Evolutionary conservation across 1,140 invertebrate genomes (phyloP).

Genomic region (Coboldia fuscipes): DNA sequence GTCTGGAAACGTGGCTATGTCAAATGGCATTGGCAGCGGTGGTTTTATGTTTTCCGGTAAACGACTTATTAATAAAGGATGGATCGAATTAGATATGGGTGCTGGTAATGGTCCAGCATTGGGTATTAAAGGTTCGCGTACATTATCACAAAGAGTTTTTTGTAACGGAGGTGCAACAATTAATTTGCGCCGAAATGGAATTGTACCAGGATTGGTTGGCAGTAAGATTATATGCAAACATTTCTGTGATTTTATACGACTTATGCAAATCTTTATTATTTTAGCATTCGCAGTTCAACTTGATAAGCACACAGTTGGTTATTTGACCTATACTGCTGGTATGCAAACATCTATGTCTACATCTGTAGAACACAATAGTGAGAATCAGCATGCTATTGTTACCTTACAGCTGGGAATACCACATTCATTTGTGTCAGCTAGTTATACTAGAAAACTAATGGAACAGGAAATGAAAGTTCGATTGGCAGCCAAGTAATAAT

Average conservation of each 20-base stretch:
- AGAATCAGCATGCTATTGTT: constrained; percentile 35
- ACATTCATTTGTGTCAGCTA: constrained; percentile 52
- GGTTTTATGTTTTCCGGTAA: constrained; percentile 48
- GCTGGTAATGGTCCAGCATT: constrained; percentile 57
- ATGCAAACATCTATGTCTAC: constrained; percentile 53
- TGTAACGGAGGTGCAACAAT: constrained; percentile 45
- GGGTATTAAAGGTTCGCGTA: constrained; percentile 50
- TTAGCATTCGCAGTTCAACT: constrained; percentile 63
- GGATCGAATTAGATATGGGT: constrained; percentile 59
- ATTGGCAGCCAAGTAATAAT: constrained; percentile 50
- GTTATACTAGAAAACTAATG: constrained; percentile 54
- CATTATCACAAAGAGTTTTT: constrained; percentile 44
- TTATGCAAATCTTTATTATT: constrained; percentile 11
- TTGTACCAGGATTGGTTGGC: constrained; percentile 44
- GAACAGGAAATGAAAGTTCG: constrained; percentile 55
- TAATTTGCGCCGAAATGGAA: constrained; percentile 45
- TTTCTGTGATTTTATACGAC: background rate
- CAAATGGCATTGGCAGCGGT: constrained; percentile 66
- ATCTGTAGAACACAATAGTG: constrained; percentile 50
- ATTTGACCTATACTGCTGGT: constrained; percentile 56
- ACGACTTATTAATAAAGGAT: constrained; percentile 58
- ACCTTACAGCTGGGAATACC: constrained; percentile 61
- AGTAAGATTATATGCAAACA: constrained; percentile 29
- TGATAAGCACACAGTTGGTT: constrained; percentile 66
- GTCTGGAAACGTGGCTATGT: constrained; percentile 56